A percentile compares a stretch with the other conserved stretches of the same genome.
phyloP scores from a whole-genome alignment of 1,140 invertebrate genomes.

The Anagrus nilaparvatae region DNA sequence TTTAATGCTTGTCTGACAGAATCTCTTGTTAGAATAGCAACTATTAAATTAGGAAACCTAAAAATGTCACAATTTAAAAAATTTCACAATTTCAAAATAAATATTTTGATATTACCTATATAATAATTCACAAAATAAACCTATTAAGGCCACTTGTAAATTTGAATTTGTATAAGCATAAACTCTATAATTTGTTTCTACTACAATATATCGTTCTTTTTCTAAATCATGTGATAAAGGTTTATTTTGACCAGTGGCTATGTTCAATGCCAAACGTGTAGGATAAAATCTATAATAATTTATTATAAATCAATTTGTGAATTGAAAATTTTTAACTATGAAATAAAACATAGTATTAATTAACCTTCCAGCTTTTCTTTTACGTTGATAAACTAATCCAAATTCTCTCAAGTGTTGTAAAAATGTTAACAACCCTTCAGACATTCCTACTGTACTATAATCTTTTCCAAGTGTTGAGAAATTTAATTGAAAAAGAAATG shows the following conservation, averaged over 20 bases:
- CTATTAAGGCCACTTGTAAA: conserved; percentile 84
- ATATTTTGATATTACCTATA: conserved; percentile 54
- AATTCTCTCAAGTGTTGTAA: conserved; percentile 94
- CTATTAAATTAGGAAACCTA: conserved; percentile 90
- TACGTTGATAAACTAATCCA: conserved; percentile 92
- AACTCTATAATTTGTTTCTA: conserved; percentile 95
- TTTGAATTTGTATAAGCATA: conserved; percentile 94
- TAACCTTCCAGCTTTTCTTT: conserved; percentile 46
- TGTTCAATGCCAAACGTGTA: conserved; percentile 82
- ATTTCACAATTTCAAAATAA: conserved; percentile 6
- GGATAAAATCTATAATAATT: conserved; percentile 68
- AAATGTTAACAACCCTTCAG: conserved; percentile 75
- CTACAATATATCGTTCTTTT: conserved; percentile 76
- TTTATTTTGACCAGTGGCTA: conserved; percentile 60
- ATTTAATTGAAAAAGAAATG: conserved; percentile 91
- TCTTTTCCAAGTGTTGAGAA: conserved; percentile 94
- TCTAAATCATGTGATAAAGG: conserved; percentile 39
- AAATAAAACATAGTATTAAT: conserved; percentile 1
- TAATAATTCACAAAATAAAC: conserved; percentile 83
- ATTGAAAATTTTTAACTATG: conserved; percentile 1
- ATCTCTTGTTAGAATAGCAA: conserved; percentile 86
- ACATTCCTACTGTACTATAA: conserved; percentile 93
- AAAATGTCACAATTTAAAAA: conserved; percentile 10
- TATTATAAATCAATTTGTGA: conserved; percentile 10
- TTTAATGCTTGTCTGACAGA: conserved; percentile 85